A percentile compares a stretch with the other conserved stretches of the same genome.
Evolutionary conservation across 1,140 invertebrate genomes (phyloP).

Genomic region (Danaus plexippus): DNA sequence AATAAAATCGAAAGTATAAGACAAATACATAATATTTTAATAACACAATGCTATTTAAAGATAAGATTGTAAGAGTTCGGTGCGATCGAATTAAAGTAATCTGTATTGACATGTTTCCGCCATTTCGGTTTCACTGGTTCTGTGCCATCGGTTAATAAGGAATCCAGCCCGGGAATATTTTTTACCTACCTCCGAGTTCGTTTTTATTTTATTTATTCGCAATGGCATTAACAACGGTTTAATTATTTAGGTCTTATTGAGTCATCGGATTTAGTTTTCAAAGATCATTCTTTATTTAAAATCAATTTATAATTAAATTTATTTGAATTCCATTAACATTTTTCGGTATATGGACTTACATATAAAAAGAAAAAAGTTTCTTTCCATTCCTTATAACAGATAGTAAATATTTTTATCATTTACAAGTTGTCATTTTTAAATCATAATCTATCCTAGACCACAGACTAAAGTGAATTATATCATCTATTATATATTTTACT

Average conservation of each 20-base stretch:
- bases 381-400: too few species aligned
- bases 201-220: constrained; percentile 15
- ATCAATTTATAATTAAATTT: background rate
- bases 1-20: background rate
- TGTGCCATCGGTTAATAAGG: constrained; percentile 18
- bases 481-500: too few species aligned
- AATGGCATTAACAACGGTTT: constrained; percentile 3
- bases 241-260: constrained; percentile 1
- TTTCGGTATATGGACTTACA: too few species aligned
- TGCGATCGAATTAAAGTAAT: constrained; percentile 47
- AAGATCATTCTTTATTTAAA: background rate
- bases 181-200: constrained; percentile 28
- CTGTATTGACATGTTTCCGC: constrained; percentile 66
- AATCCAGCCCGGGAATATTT: constrained; percentile 44
- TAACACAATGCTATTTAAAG: constrained; percentile 21
- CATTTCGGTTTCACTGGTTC: constrained; percentile 59
- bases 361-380: too few species aligned
- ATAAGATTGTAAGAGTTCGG: constrained; percentile 31
- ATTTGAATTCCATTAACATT: too few species aligned
- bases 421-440: too few species aligned
- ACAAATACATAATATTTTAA: constrained; percentile 3
- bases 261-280: constrained; percentile 1
- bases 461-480: too few species aligned
- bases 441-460: too few species aligned
- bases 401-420: too few species aligned